Conservation (phyloP, 2,113 vertebrate genomes). For the Catagonus wagneri region DNA sequence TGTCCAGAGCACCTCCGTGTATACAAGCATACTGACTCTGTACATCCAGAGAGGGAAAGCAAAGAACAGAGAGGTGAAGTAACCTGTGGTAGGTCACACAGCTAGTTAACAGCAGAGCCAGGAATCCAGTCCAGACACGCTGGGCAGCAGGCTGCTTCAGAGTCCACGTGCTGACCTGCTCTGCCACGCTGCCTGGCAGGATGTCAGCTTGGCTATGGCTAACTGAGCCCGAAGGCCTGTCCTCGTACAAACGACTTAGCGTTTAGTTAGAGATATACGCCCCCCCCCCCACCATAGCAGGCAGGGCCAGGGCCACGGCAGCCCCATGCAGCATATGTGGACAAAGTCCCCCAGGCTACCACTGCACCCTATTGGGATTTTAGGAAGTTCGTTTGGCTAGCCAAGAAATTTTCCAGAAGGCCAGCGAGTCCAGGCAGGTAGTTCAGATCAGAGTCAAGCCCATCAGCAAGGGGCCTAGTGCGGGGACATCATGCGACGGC, state of each 20-base stretch:
- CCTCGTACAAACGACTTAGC: neutral
- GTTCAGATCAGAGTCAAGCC: neutral
- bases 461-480: neutral
- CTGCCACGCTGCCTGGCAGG: neutral
- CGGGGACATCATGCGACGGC: too few species aligned
- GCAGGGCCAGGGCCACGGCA: neutral
- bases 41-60: neutral
- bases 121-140: neutral
- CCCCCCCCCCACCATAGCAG: neutral
- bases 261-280: neutral
- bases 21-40: neutral
- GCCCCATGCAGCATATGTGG: neutral
- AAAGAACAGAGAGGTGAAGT: neutral
- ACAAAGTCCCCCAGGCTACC: neutral
- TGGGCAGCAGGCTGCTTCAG: neutral
- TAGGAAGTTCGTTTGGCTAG: neutral
- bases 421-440: neutral
- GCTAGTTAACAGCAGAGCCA: neutral
- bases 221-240: neutral
- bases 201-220: neutral
- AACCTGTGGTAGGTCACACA: neutral
- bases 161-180: neutral
- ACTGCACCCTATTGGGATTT: neutral
- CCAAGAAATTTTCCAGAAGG: slow-evolving; percentile 61
- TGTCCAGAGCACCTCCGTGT: neutral